Conservation (phyloP, 2,113 vertebrate species). For the Myotis brandtii region DNA sequence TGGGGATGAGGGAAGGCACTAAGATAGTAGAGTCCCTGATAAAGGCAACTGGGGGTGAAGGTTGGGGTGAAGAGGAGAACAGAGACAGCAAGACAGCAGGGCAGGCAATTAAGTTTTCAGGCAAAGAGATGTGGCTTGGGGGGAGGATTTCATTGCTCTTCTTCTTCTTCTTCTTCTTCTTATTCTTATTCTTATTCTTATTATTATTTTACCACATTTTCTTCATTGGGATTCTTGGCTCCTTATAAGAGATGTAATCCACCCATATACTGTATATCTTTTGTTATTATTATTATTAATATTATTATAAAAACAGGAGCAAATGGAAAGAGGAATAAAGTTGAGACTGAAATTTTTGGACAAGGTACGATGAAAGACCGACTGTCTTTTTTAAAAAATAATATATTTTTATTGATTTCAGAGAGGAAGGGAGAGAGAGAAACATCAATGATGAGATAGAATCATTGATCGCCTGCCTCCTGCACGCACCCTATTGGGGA, state of each 20-base stretch:
- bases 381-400: too few relatives aligned
- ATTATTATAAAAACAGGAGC: not conserved
- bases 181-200: too few relatives aligned
- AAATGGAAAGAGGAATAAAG: not conserved
- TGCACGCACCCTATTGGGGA: too few relatives aligned
- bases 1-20: not conserved
- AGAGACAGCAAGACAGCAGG: too few relatives aligned
- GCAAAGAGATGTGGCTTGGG: not conserved
- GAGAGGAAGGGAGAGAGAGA: too few relatives aligned
- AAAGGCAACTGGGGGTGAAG: not conserved
- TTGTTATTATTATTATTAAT: not conserved
- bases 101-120: not conserved
- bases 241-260: not conserved
- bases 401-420: too few relatives aligned
- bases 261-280: too few relatives aligned
- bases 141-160: not conserved
- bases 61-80: not conserved
- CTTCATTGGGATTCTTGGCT: not conserved
- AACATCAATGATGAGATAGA: too few relatives aligned
- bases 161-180: too few relatives aligned
- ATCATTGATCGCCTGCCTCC: too few relatives aligned
- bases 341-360: not conserved
- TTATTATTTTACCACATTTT: not conserved
- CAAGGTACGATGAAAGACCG: not conserved
- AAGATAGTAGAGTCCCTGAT: not conserved